Percentiles rank a stretch among this genome's conserved stretches.
Evolutionary conservation across 2,888 invertebrate genomes (phyloP).

Genomic region (Eremobia ochroleuca): DNA sequence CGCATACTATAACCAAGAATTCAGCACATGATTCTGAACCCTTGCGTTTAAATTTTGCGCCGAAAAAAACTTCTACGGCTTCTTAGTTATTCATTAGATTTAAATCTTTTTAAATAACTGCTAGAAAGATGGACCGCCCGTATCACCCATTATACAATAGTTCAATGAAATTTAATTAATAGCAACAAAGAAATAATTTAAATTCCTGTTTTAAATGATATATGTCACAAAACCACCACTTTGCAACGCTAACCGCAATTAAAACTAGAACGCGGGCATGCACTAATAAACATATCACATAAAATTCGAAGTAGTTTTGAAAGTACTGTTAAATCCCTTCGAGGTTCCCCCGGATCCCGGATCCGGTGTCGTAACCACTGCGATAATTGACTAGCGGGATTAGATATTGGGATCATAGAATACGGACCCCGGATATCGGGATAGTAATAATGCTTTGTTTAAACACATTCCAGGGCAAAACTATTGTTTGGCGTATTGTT

Average conservation of each 20-base stretch:
- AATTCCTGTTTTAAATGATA: constrained; percentile 5
- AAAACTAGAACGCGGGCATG: constrained; percentile 4
- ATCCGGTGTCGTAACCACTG: constrained; percentile 56
- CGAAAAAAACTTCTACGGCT: no score
- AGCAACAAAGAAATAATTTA: neutral
- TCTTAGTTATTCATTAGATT: no score
- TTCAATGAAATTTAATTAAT: neutral
- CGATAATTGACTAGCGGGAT: constrained; percentile 74
- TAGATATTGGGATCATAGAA: constrained; percentile 57
- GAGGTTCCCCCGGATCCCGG: constrained; percentile 44
- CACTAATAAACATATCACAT: constrained; percentile 16
- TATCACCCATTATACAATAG: neutral
- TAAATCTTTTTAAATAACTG: no score
- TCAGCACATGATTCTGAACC: no score
- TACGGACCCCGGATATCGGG: constrained; percentile 62
- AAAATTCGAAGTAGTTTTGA: constrained; percentile 4
- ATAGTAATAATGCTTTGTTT: constrained; percentile 65
- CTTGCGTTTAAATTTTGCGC: no score
- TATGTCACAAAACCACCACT: constrained; percentile 33
- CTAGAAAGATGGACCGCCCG: no score
- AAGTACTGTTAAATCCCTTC: neutral
- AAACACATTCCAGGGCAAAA: constrained; percentile 47
- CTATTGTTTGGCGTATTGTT: constrained; percentile 40
- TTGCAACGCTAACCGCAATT: constrained; percentile 15
- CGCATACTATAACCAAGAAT: no score